A percentile compares a stretch with the other conserved stretches of the same genome.
These are phyloP conservation scores for Orchesella cincta DNA, from an alignment of 1,140 invertebrate species.

Conservation along the genomic window DNA sequence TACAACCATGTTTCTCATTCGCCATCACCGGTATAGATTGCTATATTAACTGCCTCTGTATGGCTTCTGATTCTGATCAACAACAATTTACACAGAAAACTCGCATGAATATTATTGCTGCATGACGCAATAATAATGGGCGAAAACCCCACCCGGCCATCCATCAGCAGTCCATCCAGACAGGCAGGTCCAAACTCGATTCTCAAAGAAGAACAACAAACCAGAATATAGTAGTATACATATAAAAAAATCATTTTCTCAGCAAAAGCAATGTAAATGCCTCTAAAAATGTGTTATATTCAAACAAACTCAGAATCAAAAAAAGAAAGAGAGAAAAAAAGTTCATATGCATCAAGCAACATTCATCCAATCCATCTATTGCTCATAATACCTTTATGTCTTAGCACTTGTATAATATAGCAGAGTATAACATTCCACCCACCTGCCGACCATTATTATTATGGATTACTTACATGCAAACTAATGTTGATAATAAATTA, in stretches of 20 bases:
- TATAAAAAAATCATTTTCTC: not conserved
- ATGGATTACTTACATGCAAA: conserved; percentile 30
- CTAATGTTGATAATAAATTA: conserved; percentile 30
- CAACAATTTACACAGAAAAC: not conserved
- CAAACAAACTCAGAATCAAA: not conserved
- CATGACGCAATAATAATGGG: conserved; percentile 29
- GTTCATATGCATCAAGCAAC: not conserved
- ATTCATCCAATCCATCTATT: no score
- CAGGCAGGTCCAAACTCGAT: not conserved
- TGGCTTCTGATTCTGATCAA: no score
- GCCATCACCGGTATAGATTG: no score
- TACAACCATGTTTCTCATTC: no score
- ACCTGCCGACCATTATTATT: conserved; percentile 29
- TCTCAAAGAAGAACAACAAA: not conserved
- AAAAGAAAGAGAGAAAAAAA: not conserved
- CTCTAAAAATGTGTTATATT: not conserved
- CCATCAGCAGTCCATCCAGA: conserved; percentile 26
- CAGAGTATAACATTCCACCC: conserved; percentile 21
- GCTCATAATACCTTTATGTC: no score
- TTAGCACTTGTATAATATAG: no score
- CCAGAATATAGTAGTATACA: not conserved
- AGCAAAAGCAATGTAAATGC: not conserved
- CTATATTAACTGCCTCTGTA: no score
- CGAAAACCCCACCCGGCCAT: conserved; percentile 13
- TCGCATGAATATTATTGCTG: conserved; percentile 28